These are phyloP conservation scores for Aegotheles bennettii DNA, from an alignment of 2,113 vertebrate genomes.

Conservation along the genomic window DNA sequence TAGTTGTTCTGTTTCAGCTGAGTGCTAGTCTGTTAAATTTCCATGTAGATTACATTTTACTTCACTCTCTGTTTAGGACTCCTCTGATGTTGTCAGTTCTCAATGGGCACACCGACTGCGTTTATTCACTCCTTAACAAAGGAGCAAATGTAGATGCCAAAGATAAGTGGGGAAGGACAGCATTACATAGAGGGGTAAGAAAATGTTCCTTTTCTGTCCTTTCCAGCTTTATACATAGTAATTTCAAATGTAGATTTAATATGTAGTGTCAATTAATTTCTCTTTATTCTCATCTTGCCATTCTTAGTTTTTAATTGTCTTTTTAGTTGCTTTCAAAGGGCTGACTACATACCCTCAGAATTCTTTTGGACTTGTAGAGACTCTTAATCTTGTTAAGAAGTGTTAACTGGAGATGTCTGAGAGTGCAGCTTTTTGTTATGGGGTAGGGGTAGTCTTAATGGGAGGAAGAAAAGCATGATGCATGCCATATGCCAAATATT, in stretches of 20 bases:
- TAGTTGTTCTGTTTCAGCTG: neutral
- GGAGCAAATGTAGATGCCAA: conserved; percentile 95
- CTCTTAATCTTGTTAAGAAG: neutral
- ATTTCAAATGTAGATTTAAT: neutral
- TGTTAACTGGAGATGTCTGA: neutral
- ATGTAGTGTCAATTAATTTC: neutral
- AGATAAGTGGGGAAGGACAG: conserved; percentile 95
- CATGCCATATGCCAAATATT: neutral
- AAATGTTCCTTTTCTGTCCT: neutral
- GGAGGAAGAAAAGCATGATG: neutral
- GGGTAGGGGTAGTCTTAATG: neutral
- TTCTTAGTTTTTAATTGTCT: neutral
- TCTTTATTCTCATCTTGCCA: neutral
- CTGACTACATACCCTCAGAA: neutral
- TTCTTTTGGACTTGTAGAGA: neutral
- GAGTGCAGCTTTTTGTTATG: neutral
- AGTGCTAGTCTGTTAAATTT: neutral
- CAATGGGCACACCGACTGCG: conserved; percentile 95
- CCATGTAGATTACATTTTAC: neutral
- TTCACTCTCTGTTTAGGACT: conserved; percentile 76
- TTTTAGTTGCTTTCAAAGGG: neutral
- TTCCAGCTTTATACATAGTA: neutral
- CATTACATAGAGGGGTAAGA: conserved; percentile 93
- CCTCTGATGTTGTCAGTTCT: conserved; percentile 96
- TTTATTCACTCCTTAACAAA: conserved; percentile 94